phyloP scores from a whole-genome alignment of 2,888 invertebrate genomes.

The Melinaea marsaeus region DNA sequence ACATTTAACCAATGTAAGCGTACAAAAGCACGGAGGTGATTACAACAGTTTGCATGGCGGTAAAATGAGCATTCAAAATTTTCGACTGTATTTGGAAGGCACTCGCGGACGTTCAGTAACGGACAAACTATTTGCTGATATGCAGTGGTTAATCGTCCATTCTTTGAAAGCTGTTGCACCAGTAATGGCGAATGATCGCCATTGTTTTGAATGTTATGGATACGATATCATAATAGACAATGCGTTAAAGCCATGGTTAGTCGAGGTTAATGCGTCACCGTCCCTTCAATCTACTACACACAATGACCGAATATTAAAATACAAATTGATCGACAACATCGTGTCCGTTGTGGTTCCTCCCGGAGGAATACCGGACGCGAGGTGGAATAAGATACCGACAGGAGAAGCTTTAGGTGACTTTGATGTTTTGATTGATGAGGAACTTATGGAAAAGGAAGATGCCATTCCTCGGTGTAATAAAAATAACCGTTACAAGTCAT shows the following conservation, averaged over 20 bases:
- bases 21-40: constrained; percentile 97
- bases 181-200: constrained; percentile 95
- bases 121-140: constrained; percentile 93
- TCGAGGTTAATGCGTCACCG: constrained; percentile 97
- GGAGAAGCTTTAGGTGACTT: constrained; percentile 88
- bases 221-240: constrained; percentile 98
- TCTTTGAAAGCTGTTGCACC: constrained; percentile 96
- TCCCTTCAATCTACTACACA: constrained; percentile 96
- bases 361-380: constrained; percentile 91
- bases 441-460: constrained; percentile 83
- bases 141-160: constrained; percentile 94
- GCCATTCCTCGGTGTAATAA: constrained; percentile 27
- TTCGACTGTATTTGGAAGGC: constrained; percentile 93
- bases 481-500: constrained; percentile 21
- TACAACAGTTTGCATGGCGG: constrained; percentile 97
- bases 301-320: constrained; percentile 95
- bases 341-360: constrained; percentile 93
- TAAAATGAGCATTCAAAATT: constrained; percentile 95
- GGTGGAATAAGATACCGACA: constrained; percentile 90
- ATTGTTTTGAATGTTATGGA: constrained; percentile 96
- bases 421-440: constrained; percentile 90
- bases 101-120: constrained; percentile 93
- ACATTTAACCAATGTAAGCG: constrained; percentile 95
- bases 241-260: constrained; percentile 94
- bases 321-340: constrained; percentile 95